Base-by-base conservation (phyloP, 2,888 invertebrate species). In the Sycophila texana region DNA sequence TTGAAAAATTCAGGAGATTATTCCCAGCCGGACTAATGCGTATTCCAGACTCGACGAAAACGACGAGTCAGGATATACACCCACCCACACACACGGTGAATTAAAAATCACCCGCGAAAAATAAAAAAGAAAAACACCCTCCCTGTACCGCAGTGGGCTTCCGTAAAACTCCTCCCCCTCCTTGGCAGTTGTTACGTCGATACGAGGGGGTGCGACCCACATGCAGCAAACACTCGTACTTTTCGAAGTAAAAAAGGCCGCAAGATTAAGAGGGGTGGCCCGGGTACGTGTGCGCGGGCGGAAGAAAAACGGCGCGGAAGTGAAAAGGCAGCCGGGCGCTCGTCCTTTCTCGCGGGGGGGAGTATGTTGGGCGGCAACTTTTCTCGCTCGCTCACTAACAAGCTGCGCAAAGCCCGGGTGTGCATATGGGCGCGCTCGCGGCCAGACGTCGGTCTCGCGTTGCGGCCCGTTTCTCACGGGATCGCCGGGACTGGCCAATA, bases 1-100 rank as follows among this genome's bases (percentile, higher is more conserved):
- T 67, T 61, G 61, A 68, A 76, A 80, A 76, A 76, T 80, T 71
- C 65, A 51, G 65, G 65, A 57, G 65, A 26, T 74, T 71, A 73
- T 68, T 55, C 67, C 16, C 18, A n/a, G 13, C 26, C 14, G 13
- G 57, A 22, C 49, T 53, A 57, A 66, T 77, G 51, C 39, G 20
- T 39, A 26, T 53, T 51, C 1, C 22, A 22, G 47, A 14, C 49
- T 22, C 49, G 49, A 16, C 39, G 39, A n/a, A 63, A 63, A 30
- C 61, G 39, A 10, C 39, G n/a, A 13, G 16, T 14, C n/a, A n/a
- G n/a, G n/a, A n/a, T 4, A 53, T 14, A 4, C 5, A n/a, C n/a
- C n/a, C n/a, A n/a, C 14, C 51, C 10, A 4, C 51, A 53, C 53
- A 16, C 26, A 26, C 60, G 14, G 5, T 14, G 16, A 14, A 53